These are phyloP conservation scores for Tethea ocularis DNA, from an alignment of 2,888 invertebrate genomes.

Conservation along the genomic window DNA sequence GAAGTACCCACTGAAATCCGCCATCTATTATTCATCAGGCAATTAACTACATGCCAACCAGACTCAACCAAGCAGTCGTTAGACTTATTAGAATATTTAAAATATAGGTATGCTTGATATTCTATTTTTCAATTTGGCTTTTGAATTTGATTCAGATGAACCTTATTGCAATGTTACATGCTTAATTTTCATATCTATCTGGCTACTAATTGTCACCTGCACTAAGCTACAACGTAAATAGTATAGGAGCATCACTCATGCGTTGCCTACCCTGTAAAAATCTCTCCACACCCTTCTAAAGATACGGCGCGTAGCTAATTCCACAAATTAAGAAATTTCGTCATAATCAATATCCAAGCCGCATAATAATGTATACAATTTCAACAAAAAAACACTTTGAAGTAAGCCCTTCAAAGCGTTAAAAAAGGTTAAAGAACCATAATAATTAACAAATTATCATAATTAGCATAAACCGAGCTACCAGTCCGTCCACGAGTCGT, in stretches of 20 bases:
- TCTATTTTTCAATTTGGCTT: not conserved
- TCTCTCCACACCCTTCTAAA: too few relatives aligned
- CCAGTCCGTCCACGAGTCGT: conserved; percentile 13
- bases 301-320: too few relatives aligned
- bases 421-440: not conserved
- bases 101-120: not conserved
- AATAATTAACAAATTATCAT: conserved; percentile 5
- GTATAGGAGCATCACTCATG: too few relatives aligned
- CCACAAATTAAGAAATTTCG: too few relatives aligned
- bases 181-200: too few relatives aligned
- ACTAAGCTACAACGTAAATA: too few relatives aligned
- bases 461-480: conserved; percentile 4
- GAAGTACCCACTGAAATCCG: not conserved
- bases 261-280: too few relatives aligned
- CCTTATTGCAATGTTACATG: too few relatives aligned
- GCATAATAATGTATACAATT: too few relatives aligned
- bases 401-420: not conserved
- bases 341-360: too few relatives aligned
- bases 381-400: not conserved
- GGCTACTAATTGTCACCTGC: too few relatives aligned
- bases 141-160: too few relatives aligned
- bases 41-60: conserved; percentile 5
- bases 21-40: conserved; percentile 8
- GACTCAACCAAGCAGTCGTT: not conserved
- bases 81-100: not conserved